phyloP scores from a whole-genome alignment of 2,113 vertebrate genomes.

The Poeciliopsis turrubarensis region DNA sequence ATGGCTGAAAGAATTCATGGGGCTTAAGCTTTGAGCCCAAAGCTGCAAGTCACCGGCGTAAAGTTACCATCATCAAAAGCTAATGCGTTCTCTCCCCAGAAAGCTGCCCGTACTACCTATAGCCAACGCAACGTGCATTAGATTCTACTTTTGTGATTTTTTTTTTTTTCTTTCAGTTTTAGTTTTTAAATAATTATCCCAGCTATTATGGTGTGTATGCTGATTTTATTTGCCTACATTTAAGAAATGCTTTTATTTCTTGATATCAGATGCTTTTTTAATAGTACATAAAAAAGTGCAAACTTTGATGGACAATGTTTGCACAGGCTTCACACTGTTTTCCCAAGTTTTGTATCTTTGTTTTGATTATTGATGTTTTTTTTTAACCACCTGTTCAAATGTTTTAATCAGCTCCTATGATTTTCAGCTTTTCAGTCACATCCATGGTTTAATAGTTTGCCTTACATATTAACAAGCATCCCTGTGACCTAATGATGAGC shows the following conservation, averaged over 20 bases:
- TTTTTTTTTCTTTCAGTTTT: neutral
- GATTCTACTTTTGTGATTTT: neutral
- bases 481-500: neutral
- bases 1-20: slow-evolving; percentile 19
- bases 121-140: neutral
- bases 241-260: neutral
- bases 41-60: neutral
- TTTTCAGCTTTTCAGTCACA: neutral
- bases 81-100: neutral
- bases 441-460: too few species aligned
- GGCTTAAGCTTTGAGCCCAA: neutral
- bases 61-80: neutral
- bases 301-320: neutral
- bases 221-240: neutral
- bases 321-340: neutral
- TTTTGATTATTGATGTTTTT: neutral
- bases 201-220: neutral
- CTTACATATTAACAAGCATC: neutral
- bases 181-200: neutral
- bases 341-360: neutral
- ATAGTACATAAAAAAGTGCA: neutral
- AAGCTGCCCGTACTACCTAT: too few species aligned
- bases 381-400: neutral
- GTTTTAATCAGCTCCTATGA: neutral
- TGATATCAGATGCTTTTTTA: too few species aligned